These are phyloP conservation scores for Chionis minor DNA, from an alignment of 2,113 vertebrate genomes.

Conservation along the genomic window DNA sequence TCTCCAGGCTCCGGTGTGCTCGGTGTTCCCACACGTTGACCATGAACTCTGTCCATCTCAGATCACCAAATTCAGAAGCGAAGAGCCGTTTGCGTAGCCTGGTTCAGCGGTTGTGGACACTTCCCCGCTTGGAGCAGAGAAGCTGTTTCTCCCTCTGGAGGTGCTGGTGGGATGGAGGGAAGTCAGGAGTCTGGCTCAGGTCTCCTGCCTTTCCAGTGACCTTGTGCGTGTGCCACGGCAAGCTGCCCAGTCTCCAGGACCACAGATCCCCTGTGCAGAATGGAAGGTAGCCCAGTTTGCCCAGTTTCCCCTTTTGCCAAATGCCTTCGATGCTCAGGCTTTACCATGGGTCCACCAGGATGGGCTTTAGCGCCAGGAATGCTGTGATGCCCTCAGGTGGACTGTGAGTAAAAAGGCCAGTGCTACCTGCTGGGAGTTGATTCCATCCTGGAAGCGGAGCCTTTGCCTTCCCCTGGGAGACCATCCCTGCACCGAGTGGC, in stretches of 20 bases:
- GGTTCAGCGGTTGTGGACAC: background rate
- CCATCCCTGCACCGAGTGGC: background rate
- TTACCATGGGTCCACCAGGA: background rate
- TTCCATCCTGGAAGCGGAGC: background rate
- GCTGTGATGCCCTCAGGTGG: no score
- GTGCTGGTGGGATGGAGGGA: background rate
- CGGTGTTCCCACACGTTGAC: background rate
- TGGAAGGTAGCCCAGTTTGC: background rate
- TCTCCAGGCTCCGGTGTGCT: background rate
- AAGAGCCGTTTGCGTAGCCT: background rate
- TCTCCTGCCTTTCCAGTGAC: background rate
- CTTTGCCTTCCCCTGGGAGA: background rate
- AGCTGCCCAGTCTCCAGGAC: background rate
- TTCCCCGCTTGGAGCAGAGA: background rate
- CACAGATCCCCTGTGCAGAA: background rate
- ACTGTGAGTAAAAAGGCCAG: background rate
- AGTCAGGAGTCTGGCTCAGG: accelerated
- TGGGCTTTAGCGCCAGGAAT: background rate
- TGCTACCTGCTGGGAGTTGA: no score
- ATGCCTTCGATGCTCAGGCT: background rate
- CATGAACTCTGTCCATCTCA: background rate
- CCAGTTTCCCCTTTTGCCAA: background rate
- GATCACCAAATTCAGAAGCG: background rate
- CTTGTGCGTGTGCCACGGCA: accelerated
- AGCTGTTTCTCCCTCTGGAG: background rate